Base-by-base conservation (phyloP, 1,140 invertebrate species). In the Papilio glaucus region DNA sequence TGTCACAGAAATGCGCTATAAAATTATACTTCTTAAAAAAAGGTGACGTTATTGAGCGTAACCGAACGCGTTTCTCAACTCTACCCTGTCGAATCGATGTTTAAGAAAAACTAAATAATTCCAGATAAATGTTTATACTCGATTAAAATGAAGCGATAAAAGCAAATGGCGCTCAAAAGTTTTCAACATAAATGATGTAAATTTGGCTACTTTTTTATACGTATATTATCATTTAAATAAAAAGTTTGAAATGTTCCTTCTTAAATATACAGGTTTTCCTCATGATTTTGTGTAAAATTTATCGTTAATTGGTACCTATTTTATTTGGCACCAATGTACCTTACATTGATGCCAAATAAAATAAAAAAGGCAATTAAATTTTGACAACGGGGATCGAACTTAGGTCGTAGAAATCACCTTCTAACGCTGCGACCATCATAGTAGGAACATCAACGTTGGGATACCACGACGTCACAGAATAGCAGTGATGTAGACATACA, bases 71-170 rank as follows among this genome's bases (percentile, higher is more conserved):
- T 69, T 53, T 49, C 41, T 53, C 41, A 53, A 69, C 33, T 69
- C 67, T 53, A 53, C 67, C 67, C 26, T 69, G 42, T 69, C 67
- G 67, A 69, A 69, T 69, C 45, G 42, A 69, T 33, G 67, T 69
- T 49, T 49, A 49, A 53, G 29, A 68, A 69, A 69, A 69, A 69
- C 29, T 10, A 69, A 38, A 65, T 65, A 65, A 65, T 53, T 69
- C 26, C 45, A 29, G 3, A 69, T 69, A 69, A 69, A 53, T 38
- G 24, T 68, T 68, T 68, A 45, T 45, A 53, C 45, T 42, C 42
- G 45, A 69, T 69, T 53, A 38, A 69, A 69, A 69, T 69, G 26
- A 45, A 69, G 15, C 42, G 67, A 69, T 69, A 69, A 68, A 69
- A 69, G 24, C 45, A 69, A 69, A 69, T 69, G 15, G 45, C 67